These are phyloP conservation scores for Orchestia grillus DNA, from an alignment of 1,140 invertebrate species.

Conservation along the genomic window DNA sequence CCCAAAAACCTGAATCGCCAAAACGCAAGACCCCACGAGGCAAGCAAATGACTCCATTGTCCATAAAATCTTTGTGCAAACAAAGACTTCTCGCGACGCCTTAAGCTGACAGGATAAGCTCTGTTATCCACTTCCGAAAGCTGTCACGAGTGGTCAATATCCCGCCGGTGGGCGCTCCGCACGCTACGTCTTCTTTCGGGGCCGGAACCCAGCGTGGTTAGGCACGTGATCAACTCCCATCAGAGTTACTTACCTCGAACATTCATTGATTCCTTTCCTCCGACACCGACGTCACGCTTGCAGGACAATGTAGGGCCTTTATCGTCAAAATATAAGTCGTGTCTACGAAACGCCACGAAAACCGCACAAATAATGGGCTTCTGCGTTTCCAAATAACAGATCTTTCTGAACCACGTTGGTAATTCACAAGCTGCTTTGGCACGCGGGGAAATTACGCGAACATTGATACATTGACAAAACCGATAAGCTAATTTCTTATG, in stretches of 20 bases:
- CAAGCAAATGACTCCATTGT: neutral
- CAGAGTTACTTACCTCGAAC: neutral
- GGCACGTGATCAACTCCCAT: neutral
- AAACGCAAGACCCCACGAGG: too few species aligned
- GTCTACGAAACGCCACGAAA: too few species aligned
- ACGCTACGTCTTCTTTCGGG: neutral
- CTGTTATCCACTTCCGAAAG: neutral
- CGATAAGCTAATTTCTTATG: too few species aligned
- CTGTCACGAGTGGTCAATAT: neutral
- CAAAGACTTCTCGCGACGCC: neutral
- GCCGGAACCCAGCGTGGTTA: neutral
- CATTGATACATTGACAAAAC: too few species aligned
- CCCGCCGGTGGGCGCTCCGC: too few species aligned
- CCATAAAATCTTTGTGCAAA: neutral
- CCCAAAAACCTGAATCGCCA: too few species aligned
- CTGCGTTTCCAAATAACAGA: too few species aligned
- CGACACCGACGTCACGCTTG: neutral
- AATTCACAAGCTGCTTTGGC: too few species aligned
- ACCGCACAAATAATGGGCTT: too few species aligned
- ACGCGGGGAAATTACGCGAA: too few species aligned
- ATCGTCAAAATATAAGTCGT: neutral
- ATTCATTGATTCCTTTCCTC: neutral
- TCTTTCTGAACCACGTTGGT: too few species aligned
- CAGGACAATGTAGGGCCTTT: neutral
- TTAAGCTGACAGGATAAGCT: neutral